phyloP scores from a whole-genome alignment of 2,797 vertebrate species.

The Rachycentron canadum region DNA sequence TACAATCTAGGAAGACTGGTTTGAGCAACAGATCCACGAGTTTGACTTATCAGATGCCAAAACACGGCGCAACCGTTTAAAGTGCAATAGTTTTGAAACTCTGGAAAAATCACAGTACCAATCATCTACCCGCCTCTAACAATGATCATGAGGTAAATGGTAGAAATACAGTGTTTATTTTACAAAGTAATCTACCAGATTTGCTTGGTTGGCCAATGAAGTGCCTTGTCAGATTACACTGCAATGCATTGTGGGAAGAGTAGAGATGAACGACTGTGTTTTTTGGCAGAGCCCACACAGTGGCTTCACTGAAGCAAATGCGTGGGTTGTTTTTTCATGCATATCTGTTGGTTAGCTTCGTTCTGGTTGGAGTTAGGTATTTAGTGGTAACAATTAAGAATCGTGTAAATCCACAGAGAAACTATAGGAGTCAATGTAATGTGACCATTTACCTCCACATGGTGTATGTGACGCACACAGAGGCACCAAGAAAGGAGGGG shows the following conservation, averaged over 20 bases:
- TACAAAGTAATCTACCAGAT: neutral
- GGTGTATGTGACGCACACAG: constrained; percentile 90
- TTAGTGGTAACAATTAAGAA: neutral
- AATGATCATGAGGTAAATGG: neutral
- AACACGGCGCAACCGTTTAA: neutral
- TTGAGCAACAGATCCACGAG: neutral
- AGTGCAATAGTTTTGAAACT: neutral
- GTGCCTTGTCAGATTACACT: neutral
- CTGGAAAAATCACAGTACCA: neutral
- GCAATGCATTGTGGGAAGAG: neutral
- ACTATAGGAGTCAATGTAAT: neutral
- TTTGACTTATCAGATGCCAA: neutral
- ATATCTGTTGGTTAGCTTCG: neutral
- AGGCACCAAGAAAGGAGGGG: constrained; percentile 91
- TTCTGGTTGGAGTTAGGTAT: neutral
- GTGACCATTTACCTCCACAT: constrained; percentile 90
- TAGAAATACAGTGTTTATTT: neutral
- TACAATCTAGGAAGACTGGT: neutral
- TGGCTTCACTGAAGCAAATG: neutral
- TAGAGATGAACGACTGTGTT: neutral
- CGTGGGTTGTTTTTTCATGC: neutral
- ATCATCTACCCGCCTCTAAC: neutral
- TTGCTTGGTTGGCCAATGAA: neutral
- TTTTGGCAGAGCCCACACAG: neutral
- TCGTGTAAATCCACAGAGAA: neutral